Evolutionary conservation across 2,797 vertebrate species (phyloP).

Genomic region (Gobio occitaniae): DNA sequence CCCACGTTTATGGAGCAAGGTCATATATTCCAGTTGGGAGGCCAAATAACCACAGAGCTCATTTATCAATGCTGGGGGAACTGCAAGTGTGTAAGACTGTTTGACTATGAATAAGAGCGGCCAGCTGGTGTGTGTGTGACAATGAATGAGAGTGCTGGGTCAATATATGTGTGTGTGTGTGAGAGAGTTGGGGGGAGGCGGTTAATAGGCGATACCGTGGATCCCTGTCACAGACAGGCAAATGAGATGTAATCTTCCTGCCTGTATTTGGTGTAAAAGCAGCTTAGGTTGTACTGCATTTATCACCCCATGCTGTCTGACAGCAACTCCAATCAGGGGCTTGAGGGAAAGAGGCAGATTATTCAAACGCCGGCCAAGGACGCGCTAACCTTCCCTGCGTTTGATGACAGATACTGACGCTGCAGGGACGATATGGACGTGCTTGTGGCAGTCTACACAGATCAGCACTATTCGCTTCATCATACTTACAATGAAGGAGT

Average conservation of each 20-base stretch:
- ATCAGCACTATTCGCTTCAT: slow-evolving; percentile 39
- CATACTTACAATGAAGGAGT: slow-evolving; percentile 23
- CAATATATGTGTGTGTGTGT: slow-evolving; percentile 36
- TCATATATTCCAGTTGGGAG: slow-evolving; percentile 58
- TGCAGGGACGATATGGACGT: slow-evolving; percentile 57
- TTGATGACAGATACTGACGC: slow-evolving; percentile 74
- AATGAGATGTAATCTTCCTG: slow-evolving; percentile 60
- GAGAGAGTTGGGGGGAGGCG: slow-evolving; percentile 13
- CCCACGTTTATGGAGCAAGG: slow-evolving; percentile 57
- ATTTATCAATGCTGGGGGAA: slow-evolving; percentile 58
- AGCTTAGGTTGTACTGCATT: slow-evolving; percentile 66
- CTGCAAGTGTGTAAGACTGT: slow-evolving; percentile 47
- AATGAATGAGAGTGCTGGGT: slow-evolving; percentile 44
- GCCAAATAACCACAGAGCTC: slow-evolving; percentile 58
- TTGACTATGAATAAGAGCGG: slow-evolving; percentile 38
- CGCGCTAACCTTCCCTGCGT: slow-evolving; percentile 73
- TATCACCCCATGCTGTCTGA: slow-evolving; percentile 67
- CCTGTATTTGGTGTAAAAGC: slow-evolving; percentile 67
- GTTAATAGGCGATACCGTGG: slow-evolving; percentile 38
- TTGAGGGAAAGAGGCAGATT: slow-evolving; percentile 69
- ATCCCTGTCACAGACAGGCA: slow-evolving; percentile 54
- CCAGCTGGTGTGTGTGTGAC: slow-evolving; percentile 36
- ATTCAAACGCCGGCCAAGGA: slow-evolving; percentile 78
- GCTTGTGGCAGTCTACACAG: slow-evolving; percentile 21
- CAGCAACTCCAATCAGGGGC: slow-evolving; percentile 73